phyloP scores from a whole-genome alignment of 2,113 vertebrate genomes.

The Ranitomeya imitator region DNA sequence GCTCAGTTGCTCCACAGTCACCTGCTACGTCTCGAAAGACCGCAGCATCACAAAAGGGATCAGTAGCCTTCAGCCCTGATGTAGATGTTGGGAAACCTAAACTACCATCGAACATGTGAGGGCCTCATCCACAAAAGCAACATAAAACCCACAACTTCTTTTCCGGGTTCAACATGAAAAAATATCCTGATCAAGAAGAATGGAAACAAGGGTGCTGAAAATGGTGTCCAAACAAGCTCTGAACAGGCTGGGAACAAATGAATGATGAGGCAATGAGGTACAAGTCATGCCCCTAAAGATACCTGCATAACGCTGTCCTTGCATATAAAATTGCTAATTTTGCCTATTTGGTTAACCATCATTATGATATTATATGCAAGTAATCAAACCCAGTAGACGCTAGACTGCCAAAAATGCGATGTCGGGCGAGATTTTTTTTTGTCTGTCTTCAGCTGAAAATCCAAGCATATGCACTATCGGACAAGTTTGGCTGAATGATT shows the following conservation, averaged over 20 bases:
- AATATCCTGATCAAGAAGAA: neutral
- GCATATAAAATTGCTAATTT: too few species aligned
- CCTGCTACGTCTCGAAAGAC: slow-evolving; percentile 55
- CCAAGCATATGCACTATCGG: too few species aligned
- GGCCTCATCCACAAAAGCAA: neutral
- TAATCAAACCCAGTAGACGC: too few species aligned
- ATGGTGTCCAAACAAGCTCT: neutral
- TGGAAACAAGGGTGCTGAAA: neutral
- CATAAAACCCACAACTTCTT: neutral
- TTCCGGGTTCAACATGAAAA: neutral
- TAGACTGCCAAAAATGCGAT: too few species aligned
- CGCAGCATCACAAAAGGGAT: slow-evolving; percentile 66
- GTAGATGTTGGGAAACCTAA: slow-evolving; percentile 71
- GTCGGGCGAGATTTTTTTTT: too few species aligned
- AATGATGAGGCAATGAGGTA: too few species aligned
- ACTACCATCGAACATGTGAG: slow-evolving; percentile 75
- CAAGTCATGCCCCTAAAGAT: too few species aligned
- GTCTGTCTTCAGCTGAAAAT: too few species aligned
- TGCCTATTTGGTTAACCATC: too few species aligned
- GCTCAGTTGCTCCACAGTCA: slow-evolving; percentile 60
- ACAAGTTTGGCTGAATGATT: too few species aligned
- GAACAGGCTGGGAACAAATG: neutral
- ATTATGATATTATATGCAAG: too few species aligned
- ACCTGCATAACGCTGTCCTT: too few species aligned
- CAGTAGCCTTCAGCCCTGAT: slow-evolving; percentile 70